These are phyloP conservation scores for Lithobates pipiens DNA, from an alignment of 2,797 vertebrate species.

Conservation along the genomic window DNA sequence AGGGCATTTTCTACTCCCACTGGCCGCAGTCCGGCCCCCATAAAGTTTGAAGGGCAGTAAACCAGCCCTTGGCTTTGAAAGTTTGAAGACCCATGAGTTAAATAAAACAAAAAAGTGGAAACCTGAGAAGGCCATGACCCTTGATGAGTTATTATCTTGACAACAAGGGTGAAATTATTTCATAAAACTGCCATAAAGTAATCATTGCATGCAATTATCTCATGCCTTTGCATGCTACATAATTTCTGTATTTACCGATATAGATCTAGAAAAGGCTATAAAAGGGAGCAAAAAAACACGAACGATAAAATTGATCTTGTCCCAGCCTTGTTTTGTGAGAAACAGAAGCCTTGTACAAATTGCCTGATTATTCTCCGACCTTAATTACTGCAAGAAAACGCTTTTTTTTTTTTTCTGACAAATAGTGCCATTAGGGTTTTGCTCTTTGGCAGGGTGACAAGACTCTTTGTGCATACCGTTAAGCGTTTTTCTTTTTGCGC, in stretches of 20 bases:
- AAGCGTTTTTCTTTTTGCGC: background rate
- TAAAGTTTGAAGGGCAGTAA: too few relatives aligned
- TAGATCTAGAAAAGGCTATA: background rate
- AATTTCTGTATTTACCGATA: background rate
- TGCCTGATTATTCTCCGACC: background rate
- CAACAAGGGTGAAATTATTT: too few relatives aligned
- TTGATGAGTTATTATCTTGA: background rate
- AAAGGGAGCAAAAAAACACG: background rate
- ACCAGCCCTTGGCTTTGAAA: too few relatives aligned
- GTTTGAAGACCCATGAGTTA: too few relatives aligned
- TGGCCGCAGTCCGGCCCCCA: too few relatives aligned
- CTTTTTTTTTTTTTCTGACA: slow-evolving; percentile 1
- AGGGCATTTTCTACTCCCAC: too few relatives aligned
- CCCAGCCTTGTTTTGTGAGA: background rate
- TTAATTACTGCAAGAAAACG: slow-evolving; percentile 31
- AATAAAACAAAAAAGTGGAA: too few relatives aligned
- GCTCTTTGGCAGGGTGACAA: slow-evolving; percentile 37
- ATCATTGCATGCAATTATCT: background rate
- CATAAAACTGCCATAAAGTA: background rate
- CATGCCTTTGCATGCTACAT: background rate
- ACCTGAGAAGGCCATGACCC: too few relatives aligned
- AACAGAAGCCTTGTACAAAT: background rate
- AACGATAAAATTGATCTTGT: background rate
- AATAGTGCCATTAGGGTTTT: slow-evolving; percentile 33
- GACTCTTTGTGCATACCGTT: slow-evolving; percentile 20